Conservation (phyloP, 2,888 invertebrate genomes). For the Lithodes maja region DNA sequence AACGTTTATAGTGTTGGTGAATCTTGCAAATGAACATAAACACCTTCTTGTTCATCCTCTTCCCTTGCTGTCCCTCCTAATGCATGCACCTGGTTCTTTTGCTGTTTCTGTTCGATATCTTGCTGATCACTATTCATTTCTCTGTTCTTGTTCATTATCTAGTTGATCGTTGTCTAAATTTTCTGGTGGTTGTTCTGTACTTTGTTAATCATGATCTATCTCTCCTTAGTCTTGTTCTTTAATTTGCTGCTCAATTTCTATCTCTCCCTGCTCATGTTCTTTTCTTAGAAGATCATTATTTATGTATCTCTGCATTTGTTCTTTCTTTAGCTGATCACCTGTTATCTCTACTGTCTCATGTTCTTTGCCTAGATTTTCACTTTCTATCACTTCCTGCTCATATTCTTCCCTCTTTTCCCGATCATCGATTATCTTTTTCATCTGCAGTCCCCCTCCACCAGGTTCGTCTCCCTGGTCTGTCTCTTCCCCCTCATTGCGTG, state of each 20-base stretch:
- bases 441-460: neutral
- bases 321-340: neutral
- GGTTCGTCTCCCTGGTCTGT: neutral
- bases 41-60: neutral
- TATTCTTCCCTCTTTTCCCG: neutral
- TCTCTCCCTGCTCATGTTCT: neutral
- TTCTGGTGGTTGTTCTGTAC: too few relatives aligned
- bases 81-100: too few relatives aligned
- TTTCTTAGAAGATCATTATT: neutral
- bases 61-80: too few relatives aligned
- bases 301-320: too few relatives aligned
- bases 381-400: neutral
- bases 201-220: neutral
- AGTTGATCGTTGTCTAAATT: too few relatives aligned
- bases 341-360: neutral
- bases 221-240: neutral
- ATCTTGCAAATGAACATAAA: neutral
- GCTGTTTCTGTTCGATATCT: too few relatives aligned
- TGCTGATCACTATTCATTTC: too few relatives aligned
- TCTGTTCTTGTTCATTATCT: too few relatives aligned
- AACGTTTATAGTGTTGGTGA: neutral
- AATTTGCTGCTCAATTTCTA: neutral
- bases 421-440: neutral
- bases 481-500: constrained; percentile 31
- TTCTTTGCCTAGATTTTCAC: neutral